Percentiles rank a stretch among this genome's conserved stretches.
Conservation (phyloP, 2,888 invertebrate species). For the Gnatocerus cornutus region DNA sequence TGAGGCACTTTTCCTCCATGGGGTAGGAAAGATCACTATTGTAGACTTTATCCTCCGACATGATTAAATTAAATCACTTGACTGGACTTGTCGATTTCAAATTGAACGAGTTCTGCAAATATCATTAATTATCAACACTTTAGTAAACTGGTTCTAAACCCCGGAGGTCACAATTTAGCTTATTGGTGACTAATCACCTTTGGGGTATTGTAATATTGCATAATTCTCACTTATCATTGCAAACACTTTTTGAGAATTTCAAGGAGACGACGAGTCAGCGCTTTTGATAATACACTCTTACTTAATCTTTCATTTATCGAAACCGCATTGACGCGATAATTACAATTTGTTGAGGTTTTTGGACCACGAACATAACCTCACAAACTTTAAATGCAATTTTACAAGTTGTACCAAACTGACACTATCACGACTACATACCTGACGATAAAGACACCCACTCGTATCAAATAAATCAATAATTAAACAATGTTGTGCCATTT, state of each 20-base stretch:
- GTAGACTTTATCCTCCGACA: constrained; percentile 63
- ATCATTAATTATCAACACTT: background rate
- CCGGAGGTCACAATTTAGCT: background rate
- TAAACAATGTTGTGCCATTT: constrained; percentile 38
- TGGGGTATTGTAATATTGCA: constrained; percentile 34
- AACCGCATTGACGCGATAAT: constrained; percentile 8
- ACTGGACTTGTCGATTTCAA: background rate
- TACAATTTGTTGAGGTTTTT: background rate
- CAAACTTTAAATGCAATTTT: constrained; percentile 2
- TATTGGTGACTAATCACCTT: constrained; percentile 22
- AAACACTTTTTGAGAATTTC: constrained; percentile 18
- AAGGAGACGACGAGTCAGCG: constrained; percentile 33
- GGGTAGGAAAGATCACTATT: constrained; percentile 68
- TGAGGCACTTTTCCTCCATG: constrained; percentile 68
- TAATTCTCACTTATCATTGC: constrained; percentile 14
- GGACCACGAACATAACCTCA: constrained; percentile 28
- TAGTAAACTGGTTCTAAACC: constrained; percentile 28
- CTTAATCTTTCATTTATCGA: background rate
- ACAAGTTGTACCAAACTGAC: background rate
- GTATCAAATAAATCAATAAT: constrained; percentile 25
- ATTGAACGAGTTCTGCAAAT: constrained; percentile 18
- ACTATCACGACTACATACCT: constrained; percentile 16
- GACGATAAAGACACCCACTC: constrained; percentile 13
- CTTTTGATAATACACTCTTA: constrained; percentile 1
- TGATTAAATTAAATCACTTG: constrained; percentile 20